Evolutionary conservation across 2,888 invertebrate genomes (phyloP).

Genomic region (Podabrus alpinus): DNA sequence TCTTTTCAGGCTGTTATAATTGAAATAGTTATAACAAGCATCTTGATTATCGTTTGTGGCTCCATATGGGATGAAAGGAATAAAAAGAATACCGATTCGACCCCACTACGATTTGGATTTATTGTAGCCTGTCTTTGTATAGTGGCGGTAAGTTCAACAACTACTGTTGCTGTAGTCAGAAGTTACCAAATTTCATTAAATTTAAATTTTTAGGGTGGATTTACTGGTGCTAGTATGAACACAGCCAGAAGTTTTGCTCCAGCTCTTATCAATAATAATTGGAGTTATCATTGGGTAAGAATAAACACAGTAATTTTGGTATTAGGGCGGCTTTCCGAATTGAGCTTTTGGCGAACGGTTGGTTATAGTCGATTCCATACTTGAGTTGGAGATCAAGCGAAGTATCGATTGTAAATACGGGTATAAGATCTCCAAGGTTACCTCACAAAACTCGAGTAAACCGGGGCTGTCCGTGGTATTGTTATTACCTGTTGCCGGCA

Average conservation of each 20-base stretch:
- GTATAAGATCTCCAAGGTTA: too few species aligned
- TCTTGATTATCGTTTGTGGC: conserved; percentile 69
- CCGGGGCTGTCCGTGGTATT: too few species aligned
- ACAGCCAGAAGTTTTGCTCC: conserved; percentile 72
- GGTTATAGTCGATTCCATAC: too few species aligned
- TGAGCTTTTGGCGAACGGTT: too few species aligned
- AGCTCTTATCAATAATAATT: conserved; percentile 68
- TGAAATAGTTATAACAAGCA: conserved; percentile 68
- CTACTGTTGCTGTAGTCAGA: too few species aligned
- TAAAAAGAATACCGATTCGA: conserved; percentile 65
- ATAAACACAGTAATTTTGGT: background rate
- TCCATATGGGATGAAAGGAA: conserved; percentile 76
- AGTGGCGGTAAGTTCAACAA: conserved; percentile 61
- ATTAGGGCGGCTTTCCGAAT: background rate
- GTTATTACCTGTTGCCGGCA: too few species aligned
- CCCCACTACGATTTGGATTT: conserved; percentile 71
- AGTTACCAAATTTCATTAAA: background rate
- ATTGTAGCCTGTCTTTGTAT: conserved; percentile 68
- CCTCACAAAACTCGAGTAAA: too few species aligned
- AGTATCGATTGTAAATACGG: too few species aligned
- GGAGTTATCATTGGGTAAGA: conserved; percentile 69
- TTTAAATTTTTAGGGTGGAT: conserved; percentile 62
- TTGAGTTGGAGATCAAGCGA: too few species aligned
- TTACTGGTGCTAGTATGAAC: conserved; percentile 73
- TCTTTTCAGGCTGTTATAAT: conserved; percentile 61